Conservation (phyloP, 2,888 invertebrate genomes). For the Copidosoma aretas region DNA sequence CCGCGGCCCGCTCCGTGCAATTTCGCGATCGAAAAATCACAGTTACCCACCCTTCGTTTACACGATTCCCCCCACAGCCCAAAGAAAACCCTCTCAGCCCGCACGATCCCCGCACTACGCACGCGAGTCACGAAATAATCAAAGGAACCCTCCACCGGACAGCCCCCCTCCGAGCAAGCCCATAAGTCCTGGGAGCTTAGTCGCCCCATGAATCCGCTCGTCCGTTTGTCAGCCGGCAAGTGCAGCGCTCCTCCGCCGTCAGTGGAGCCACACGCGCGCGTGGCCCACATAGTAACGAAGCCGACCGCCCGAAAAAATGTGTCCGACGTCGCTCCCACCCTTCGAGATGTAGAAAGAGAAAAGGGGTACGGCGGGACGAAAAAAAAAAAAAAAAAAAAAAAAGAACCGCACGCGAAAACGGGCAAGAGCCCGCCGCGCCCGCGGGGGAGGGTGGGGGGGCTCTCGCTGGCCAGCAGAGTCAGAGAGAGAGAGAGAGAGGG, state of each 20-base stretch:
- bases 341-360: too few relatives aligned
- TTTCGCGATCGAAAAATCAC: too few relatives aligned
- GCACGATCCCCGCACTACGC: too few relatives aligned
- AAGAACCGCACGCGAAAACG: constrained; percentile 8
- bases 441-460: constrained; percentile 8
- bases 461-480: constrained; percentile 4
- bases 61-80: too few relatives aligned
- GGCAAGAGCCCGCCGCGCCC: constrained; percentile 9
- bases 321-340: too few relatives aligned
- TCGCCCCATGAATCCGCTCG: constrained; percentile 1
- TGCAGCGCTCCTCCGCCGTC: neutral
- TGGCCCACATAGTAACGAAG: constrained; percentile 25
- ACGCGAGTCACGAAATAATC: too few relatives aligned
- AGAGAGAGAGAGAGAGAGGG: too few relatives aligned
- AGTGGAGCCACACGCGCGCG: neutral
- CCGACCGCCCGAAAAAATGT: too few relatives aligned
- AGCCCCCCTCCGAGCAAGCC: neutral
- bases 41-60: too few relatives aligned
- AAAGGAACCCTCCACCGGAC: neutral
- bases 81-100: too few relatives aligned
- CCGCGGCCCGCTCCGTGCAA: too few relatives aligned
- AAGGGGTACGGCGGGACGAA: too few relatives aligned
- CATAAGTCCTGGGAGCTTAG: neutral
- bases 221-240: constrained; percentile 21
- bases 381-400: neutral